Evolutionary conservation across 2,888 invertebrate species (phyloP).

Genomic region (Dasysyrphus albostriatus): DNA sequence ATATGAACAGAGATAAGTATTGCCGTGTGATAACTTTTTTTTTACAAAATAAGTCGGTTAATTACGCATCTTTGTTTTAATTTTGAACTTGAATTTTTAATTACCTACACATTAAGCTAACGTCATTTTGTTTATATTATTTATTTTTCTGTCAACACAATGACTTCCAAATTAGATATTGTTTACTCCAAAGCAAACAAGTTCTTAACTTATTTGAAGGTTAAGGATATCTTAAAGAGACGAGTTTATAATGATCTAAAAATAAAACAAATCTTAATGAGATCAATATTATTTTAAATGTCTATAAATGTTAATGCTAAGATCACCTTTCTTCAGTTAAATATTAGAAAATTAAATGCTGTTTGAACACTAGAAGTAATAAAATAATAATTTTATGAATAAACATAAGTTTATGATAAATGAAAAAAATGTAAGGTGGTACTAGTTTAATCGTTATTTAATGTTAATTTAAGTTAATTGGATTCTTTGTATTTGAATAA

Average conservation of each 20-base stretch:
- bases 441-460: background rate
- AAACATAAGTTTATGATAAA: background rate
- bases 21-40: background rate
- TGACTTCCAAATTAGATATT: constrained; percentile 1
- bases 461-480: constrained; percentile 8
- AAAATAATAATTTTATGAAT: constrained; percentile 7
- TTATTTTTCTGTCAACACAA: background rate
- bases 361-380: background rate
- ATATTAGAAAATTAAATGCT: background rate
- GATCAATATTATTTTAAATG: background rate
- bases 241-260: background rate
- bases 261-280: background rate
- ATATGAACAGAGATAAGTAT: background rate
- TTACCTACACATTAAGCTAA: background rate
- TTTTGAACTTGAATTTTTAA: constrained; percentile 15
- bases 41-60: constrained; percentile 1
- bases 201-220: background rate
- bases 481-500: constrained; percentile 4
- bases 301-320: no score
- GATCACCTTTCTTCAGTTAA: background rate
- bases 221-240: background rate
- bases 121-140: background rate
- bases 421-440: background rate
- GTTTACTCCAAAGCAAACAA: background rate
- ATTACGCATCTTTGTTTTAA: background rate